A percentile compares a stretch with the other conserved stretches of the same genome.
Conservation (phyloP, 2,888 invertebrate species). For the Agrotis clavis region DNA sequence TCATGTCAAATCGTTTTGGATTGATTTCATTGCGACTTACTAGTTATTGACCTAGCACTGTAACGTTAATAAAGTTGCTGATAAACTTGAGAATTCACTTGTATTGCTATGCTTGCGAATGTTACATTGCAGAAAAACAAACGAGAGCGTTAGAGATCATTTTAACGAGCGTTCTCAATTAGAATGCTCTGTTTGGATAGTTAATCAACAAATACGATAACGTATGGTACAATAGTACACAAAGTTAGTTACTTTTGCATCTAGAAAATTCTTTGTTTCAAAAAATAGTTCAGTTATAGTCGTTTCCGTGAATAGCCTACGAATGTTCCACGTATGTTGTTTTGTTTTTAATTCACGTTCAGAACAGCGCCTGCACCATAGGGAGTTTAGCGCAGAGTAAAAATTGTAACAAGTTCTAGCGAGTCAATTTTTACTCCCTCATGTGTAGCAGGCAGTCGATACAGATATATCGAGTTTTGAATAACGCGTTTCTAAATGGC, state of each 20-base stretch:
- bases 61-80: neutral
- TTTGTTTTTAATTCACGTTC: constrained; percentile 7
- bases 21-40: neutral
- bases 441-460: neutral
- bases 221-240: too few relatives aligned
- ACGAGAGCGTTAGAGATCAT: too few relatives aligned
- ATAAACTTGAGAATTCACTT: too few relatives aligned
- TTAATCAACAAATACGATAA: too few relatives aligned
- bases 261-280: neutral
- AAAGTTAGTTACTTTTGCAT: neutral
- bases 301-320: neutral
- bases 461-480: neutral
- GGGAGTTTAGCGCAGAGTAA: neutral
- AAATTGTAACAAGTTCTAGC: constrained; percentile 7
- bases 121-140: too few relatives aligned
- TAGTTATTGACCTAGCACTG: neutral
- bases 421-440: constrained; percentile 22
- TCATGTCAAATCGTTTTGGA: neutral
- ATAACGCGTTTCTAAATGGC: too few relatives aligned
- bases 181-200: too few relatives aligned
- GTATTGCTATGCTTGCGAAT: too few relatives aligned
- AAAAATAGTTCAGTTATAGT: neutral
- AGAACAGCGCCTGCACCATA: neutral
- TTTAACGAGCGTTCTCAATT: too few relatives aligned
- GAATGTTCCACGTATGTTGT: neutral